These are phyloP conservation scores for Melinaea menophilus DNA, from an alignment of 2,888 invertebrate genomes.

Conservation along the genomic window DNA sequence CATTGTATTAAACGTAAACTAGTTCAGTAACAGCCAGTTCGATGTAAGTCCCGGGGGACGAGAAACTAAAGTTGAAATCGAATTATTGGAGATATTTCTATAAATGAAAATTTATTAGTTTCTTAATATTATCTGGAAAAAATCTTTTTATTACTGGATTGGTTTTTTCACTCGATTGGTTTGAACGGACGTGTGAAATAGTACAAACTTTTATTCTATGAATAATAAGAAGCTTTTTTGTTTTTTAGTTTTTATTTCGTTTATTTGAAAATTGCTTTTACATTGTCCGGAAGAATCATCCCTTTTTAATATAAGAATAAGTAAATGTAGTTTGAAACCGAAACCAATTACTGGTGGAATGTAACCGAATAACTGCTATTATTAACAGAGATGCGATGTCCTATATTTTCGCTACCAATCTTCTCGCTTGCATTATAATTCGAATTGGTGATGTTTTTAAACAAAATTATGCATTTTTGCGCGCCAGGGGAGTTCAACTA, in stretches of 20 bases:
- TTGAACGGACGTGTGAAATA: neutral
- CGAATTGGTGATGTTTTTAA: constrained; percentile 40
- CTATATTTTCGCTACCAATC: constrained; percentile 43
- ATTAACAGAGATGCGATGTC: constrained; percentile 11
- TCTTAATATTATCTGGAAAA: constrained; percentile 19
- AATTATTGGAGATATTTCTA: constrained; percentile 29
- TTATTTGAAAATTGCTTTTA: too few species aligned
- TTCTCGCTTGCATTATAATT: constrained; percentile 48
- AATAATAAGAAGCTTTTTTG: neutral
- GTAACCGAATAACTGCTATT: neutral
- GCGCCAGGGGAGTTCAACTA: too few species aligned
- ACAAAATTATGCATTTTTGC: too few species aligned
- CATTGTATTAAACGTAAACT: constrained; percentile 25
- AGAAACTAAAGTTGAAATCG: constrained; percentile 29
- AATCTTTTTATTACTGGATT: constrained; percentile 6
- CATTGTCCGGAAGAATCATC: too few species aligned
- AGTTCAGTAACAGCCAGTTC: constrained; percentile 31
- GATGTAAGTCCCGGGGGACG: constrained; percentile 25
- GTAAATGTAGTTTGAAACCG: too few species aligned
- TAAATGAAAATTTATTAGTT: constrained; percentile 29
- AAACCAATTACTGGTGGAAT: too few species aligned
- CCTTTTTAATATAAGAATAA: too few species aligned
- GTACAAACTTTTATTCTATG: neutral
- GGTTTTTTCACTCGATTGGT: constrained; percentile 11
- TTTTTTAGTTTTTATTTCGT: neutral